A percentile compares a stretch with the other conserved stretches of the same genome.
Conservation (phyloP, 2,113 vertebrate species). For the Phainopepla nitens region DNA sequence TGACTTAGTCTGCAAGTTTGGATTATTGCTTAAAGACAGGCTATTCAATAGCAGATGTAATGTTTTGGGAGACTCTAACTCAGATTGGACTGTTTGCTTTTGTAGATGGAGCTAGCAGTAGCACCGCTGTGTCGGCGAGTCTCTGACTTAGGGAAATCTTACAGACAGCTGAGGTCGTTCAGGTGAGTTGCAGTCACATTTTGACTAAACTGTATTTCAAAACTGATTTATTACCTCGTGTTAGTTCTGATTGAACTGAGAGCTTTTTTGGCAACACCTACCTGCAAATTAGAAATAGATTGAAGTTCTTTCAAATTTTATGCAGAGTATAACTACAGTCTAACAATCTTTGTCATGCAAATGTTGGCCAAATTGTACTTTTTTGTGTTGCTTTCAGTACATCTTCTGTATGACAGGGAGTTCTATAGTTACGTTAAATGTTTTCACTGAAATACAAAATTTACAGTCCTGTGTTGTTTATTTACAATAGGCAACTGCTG, state of each 20-base stretch:
- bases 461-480: background rate
- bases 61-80: background rate
- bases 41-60: background rate
- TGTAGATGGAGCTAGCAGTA: conserved; percentile 94
- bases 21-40: background rate
- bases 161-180: conserved; percentile 92
- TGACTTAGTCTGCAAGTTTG: background rate
- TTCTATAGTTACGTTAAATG: background rate
- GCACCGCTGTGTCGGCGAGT: conserved; percentile 91
- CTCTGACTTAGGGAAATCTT: conserved; percentile 91
- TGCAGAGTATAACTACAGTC: conserved; percentile 33
- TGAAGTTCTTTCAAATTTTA: conserved; percentile 43
- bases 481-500: conserved; percentile 13
- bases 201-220: background rate
- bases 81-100: background rate
- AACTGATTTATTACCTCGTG: background rate
- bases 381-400: conserved; percentile 36
- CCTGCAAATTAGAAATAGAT: conserved; percentile 33
- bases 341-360: conserved; percentile 56
- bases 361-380: conserved; percentile 35
- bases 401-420: conserved; percentile 13
- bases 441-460: background rate
- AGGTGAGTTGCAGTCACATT: conserved; percentile 72
- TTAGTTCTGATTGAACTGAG: conserved; percentile 37
- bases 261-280: conserved; percentile 29